These are phyloP conservation scores for Ophraella communa DNA, from an alignment of 2,888 invertebrate species.

Conservation along the genomic window DNA sequence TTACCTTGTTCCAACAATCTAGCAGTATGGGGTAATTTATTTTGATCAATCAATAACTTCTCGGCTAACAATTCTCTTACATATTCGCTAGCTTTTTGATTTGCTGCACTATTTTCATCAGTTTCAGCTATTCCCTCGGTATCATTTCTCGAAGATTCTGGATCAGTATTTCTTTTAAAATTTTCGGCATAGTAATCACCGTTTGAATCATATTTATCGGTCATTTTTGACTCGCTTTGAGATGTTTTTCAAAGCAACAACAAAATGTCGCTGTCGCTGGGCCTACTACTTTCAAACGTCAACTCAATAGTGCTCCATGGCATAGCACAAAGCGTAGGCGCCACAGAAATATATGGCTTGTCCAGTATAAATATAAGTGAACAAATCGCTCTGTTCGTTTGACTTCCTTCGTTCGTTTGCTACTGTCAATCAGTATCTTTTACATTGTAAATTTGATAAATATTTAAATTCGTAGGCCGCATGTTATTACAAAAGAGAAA, in stretches of 20 bases:
- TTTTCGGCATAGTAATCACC: conserved; percentile 55
- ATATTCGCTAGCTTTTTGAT: conserved; percentile 75
- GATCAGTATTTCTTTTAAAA: conserved; percentile 51
- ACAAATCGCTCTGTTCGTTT: too few relatives aligned
- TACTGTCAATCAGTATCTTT: too few relatives aligned
- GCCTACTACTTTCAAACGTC: neutral
- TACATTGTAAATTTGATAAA: too few relatives aligned
- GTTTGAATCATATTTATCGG: conserved; percentile 57
- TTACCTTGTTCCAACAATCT: conserved; percentile 78
- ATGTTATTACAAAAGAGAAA: too few relatives aligned
- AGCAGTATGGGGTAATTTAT: conserved; percentile 69
- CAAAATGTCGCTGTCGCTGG: conserved; percentile 8
- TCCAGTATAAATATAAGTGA: too few relatives aligned
- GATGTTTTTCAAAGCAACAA: neutral
- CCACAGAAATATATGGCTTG: too few relatives aligned
- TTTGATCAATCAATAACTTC: conserved; percentile 47
- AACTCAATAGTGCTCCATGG: neutral
- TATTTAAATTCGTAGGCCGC: too few relatives aligned
- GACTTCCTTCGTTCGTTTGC: too few relatives aligned
- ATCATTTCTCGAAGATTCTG: conserved; percentile 56
- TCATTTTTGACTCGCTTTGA: conserved; percentile 42
- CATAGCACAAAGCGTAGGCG: neutral
- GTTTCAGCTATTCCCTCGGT: conserved; percentile 34
- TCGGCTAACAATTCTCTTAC: conserved; percentile 70
- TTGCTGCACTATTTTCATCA: conserved; percentile 39